A percentile compares a stretch with the other conserved stretches of the same genome.
Conservation (phyloP, 2,888 invertebrate genomes). For the Drosophila pullipes region DNA sequence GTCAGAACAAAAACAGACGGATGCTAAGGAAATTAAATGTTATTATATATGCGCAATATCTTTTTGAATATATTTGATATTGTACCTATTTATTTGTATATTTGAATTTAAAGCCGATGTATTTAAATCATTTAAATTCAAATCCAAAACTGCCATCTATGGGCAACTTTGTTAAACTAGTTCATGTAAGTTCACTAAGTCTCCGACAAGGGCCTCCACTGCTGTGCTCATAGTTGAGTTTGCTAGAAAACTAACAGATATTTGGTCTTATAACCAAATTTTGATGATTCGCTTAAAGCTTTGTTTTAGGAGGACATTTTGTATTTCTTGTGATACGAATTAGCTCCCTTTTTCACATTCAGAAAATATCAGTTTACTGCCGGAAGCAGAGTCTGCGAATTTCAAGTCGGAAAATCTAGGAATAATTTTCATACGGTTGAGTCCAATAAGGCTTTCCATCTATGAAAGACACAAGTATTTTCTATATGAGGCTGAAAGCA, state of each 20-base stretch:
- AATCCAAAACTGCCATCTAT: not conserved
- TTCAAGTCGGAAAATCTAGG: no score
- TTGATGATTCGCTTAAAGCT: not conserved
- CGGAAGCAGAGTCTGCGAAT: no score
- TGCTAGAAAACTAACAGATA: not conserved
- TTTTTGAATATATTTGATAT: not conserved
- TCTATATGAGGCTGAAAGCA: no score
- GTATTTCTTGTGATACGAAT: not conserved
- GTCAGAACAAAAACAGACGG: not conserved
- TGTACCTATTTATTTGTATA: not conserved
- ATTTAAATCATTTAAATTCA: not conserved
- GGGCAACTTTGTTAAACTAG: no score
- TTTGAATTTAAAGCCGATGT: not conserved
- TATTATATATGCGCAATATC: not conserved
- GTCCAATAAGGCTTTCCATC: no score
- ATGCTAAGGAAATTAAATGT: not conserved
- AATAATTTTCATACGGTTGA: no score
- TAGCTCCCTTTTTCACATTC: not conserved
- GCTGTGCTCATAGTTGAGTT: not conserved
- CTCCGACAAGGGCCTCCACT: not conserved
- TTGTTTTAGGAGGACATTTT: not conserved
- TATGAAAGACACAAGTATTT: no score
- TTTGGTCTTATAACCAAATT: fast-evolving
- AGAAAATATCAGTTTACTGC: not conserved
- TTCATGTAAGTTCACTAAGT: not conserved